phyloP scores from a whole-genome alignment of 2,888 invertebrate species.

The Eupeodes luniger region DNA sequence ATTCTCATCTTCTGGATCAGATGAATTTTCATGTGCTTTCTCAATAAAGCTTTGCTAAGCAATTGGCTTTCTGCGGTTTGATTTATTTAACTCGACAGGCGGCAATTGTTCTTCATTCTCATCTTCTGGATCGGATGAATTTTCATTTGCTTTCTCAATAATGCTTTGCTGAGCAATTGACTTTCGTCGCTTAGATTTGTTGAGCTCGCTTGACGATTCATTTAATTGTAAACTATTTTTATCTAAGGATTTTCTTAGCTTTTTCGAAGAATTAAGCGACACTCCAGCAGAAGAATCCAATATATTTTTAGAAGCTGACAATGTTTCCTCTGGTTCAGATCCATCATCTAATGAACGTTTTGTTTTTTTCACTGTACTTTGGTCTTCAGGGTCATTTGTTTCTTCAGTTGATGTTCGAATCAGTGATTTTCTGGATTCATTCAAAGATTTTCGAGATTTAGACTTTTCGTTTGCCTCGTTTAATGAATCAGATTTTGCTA shows the following conservation, averaged over 20 bases:
- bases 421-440: conserved; percentile 23
- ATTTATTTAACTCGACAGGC: no score
- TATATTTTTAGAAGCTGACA: conserved; percentile 34
- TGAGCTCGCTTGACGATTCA: background rate
- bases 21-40: background rate
- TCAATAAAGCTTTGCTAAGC: background rate
- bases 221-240: background rate
- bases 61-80: no score
- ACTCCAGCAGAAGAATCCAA: conserved; percentile 1
- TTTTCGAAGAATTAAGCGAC: conserved; percentile 8
- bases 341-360: background rate
- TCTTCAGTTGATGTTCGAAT: conserved; percentile 34
- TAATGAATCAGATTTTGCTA: background rate
- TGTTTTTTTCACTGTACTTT: conserved; percentile 31
- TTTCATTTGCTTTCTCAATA: no score
- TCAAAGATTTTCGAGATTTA: conserved; percentile 57
- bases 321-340: conserved; percentile 40
- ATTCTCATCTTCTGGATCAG: no score
- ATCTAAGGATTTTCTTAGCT: conserved; percentile 1
- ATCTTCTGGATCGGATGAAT: no score
- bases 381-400: background rate
- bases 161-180: no score
- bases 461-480: background rate
- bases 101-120: no score
- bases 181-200: background rate